Conservation (phyloP, 2,797 vertebrate genomes). For the Lacerta viridis region DNA sequence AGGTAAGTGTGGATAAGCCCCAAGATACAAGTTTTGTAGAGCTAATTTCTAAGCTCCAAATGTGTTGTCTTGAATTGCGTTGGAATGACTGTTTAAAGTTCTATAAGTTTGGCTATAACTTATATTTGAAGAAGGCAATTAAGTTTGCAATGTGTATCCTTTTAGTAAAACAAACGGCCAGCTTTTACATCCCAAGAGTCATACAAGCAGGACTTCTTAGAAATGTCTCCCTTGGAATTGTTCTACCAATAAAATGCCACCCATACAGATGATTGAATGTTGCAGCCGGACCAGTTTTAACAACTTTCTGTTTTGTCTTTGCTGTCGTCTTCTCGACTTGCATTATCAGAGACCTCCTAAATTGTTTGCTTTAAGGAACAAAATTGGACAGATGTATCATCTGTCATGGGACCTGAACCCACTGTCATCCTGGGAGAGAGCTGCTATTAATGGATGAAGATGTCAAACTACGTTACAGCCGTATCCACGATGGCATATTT, state of each 20-base stretch:
- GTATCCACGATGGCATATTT: constrained; percentile 73
- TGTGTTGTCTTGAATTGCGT: not conserved
- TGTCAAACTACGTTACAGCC: constrained; percentile 70
- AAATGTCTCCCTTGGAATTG: not conserved
- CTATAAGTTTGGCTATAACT: not conserved
- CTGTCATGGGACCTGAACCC: constrained; percentile 59
- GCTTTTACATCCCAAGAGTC: constrained; percentile 26
- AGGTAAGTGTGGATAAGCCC: too few species aligned
- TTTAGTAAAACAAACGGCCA: constrained; percentile 48
- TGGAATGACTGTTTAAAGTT: not conserved
- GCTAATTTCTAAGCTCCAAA: constrained; percentile 7
- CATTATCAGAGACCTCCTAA: constrained; percentile 58
- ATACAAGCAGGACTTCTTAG: not conserved
- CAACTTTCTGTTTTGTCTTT: constrained; percentile 16
- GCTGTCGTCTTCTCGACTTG: constrained; percentile 35
- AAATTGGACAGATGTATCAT: constrained; percentile 58
- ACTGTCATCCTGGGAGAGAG: constrained; percentile 63
- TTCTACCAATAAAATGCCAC: constrained; percentile 26
- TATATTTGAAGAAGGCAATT: constrained; percentile 19
- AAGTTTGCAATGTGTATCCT: not conserved
- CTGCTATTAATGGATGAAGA: constrained; percentile 77
- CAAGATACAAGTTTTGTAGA: constrained; percentile 22
- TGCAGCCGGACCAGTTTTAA: constrained; percentile 21
- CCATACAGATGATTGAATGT: constrained; percentile 9
- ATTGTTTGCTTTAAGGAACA: constrained; percentile 62